Evolutionary conservation across 2,888 invertebrate species (phyloP).

Genomic region (Agriopis aurantiaria): DNA sequence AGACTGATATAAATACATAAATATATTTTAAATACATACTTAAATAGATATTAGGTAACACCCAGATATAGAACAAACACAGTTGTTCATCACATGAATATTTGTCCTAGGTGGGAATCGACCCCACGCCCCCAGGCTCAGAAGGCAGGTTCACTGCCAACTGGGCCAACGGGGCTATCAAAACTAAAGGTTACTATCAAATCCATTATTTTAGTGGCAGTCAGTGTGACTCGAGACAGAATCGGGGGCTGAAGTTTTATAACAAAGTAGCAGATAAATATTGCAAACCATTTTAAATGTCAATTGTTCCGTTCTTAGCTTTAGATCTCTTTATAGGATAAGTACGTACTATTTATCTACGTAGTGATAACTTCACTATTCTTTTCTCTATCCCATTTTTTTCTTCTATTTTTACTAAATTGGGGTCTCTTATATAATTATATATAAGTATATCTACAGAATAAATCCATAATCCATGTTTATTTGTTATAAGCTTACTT

Average conservation of each 20-base stretch:
- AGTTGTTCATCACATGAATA: no score
- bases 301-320: slow-evolving; percentile 41
- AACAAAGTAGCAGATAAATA: not conserved
- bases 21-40: no score
- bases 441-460: not conserved
- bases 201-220: not conserved
- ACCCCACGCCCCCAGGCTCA: no score
- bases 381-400: not conserved
- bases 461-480: no score
- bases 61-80: no score
- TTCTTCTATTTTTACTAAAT: slow-evolving; percentile 5
- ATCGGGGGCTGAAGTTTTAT: not conserved
- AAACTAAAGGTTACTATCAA: no score
- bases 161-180: no score
- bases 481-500: no score
- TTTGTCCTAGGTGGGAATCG: no score
- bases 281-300: slow-evolving; percentile 19
- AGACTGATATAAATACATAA: no score
- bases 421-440: not conserved
- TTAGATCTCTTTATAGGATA: slow-evolving; percentile 19
- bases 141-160: no score
- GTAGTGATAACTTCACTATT: slow-evolving; percentile 32
- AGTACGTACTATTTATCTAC: slow-evolving; percentile 18
- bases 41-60: no score
- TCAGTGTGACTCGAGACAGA: not conserved